Conservation (phyloP, 2,113 vertebrate genomes). For the Hippocampus abdominalis region DNA sequence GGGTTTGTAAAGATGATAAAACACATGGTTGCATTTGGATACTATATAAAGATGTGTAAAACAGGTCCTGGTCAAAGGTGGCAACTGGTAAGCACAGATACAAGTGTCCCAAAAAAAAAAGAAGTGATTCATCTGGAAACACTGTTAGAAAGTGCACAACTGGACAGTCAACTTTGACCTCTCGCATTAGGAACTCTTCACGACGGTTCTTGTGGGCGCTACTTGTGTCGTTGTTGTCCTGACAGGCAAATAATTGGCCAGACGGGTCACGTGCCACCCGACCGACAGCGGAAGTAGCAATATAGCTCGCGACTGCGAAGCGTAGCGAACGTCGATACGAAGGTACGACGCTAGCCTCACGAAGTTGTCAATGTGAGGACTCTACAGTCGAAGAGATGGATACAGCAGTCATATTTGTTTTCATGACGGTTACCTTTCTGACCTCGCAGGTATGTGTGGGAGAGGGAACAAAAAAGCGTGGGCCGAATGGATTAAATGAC, state of each 20-base stretch:
- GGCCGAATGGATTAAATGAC: background rate
- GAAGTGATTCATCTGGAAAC: too few relatives aligned
- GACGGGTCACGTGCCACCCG: background rate
- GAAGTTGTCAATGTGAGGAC: background rate
- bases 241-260: background rate
- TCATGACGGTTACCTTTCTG: slow-evolving; percentile 37
- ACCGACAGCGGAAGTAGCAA: background rate
- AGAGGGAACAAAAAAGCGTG: background rate
- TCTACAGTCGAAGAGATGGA: slow-evolving; percentile 46
- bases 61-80: too few relatives aligned
- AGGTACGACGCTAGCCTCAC: background rate
- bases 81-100: too few relatives aligned
- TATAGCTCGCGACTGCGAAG: background rate
- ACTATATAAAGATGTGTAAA: too few relatives aligned
- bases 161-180: too few relatives aligned
- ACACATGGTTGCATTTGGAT: too few relatives aligned
- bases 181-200: too few relatives aligned
- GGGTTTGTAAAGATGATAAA: too few relatives aligned
- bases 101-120: too few relatives aligned
- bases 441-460: slow-evolving; percentile 51
- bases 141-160: too few relatives aligned
- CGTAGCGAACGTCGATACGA: background rate
- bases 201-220: background rate
- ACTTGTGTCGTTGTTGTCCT: background rate
- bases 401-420: slow-evolving; percentile 10